phyloP scores from a whole-genome alignment of 2,113 vertebrate genomes.

The Myiopsitta monachus region DNA sequence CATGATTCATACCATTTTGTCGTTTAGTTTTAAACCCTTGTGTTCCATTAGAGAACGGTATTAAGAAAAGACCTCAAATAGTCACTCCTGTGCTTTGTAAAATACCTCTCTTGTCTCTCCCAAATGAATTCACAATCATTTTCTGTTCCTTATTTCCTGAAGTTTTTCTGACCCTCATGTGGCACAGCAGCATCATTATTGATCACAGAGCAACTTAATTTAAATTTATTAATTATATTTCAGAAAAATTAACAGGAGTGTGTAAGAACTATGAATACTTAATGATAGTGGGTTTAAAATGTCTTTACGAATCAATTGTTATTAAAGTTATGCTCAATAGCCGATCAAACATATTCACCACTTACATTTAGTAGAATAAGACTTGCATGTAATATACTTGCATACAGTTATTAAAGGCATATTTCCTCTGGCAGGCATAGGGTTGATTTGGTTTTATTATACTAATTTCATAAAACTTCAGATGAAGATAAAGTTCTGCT shows the following conservation, averaged over 20 bases:
- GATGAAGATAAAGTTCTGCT: neutral
- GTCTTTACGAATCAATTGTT: neutral
- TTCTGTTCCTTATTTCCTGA: neutral
- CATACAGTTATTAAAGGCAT: neutral
- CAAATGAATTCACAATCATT: neutral
- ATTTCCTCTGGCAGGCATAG: fast-evolving
- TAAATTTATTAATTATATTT: neutral
- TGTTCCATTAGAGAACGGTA: neutral
- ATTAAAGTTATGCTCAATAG: neutral
- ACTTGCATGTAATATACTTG: neutral
- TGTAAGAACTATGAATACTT: neutral
- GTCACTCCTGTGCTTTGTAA: neutral
- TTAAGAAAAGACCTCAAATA: neutral
- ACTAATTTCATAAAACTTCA: neutral
- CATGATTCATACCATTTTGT: neutral
- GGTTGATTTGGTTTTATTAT: neutral
- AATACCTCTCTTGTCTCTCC: neutral
- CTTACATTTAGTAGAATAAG: neutral
- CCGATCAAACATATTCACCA: neutral
- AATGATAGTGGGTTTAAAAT: neutral
- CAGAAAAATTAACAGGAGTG: neutral
- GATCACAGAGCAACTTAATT: neutral
- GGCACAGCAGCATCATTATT: neutral
- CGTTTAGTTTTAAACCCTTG: neutral
- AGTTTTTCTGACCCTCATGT: neutral